Base-by-base conservation (phyloP, 2,888 invertebrate genomes). In the Venusia cambrica region DNA sequence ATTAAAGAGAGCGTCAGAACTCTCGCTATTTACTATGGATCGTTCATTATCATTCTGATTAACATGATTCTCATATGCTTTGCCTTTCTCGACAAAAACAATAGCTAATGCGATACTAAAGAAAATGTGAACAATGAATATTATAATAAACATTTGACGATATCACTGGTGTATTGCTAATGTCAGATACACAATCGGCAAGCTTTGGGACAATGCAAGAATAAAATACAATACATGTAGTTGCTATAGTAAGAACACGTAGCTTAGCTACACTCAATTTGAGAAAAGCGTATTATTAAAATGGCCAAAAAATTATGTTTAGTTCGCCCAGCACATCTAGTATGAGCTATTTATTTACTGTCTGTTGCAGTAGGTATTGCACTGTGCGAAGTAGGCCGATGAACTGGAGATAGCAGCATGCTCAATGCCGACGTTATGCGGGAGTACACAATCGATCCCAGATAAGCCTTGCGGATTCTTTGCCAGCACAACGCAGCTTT, bases 371-470 rank as follows among this genome's bases (percentile, higher is more conserved):
- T 46, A 32, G 29, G 28, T 36, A 45, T 60, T 60, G 59, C 58
- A 60, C 54, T 56, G 57, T 47, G 44, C 43, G 30, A 56, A 64
- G 48, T 56, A 42, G 57, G 54, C 47, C 57, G 54, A 62, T 55
- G 59, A 56, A 60, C 57, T 46, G 45, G 21, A 49, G 63, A 67
- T 54, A 62, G 55, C 45, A 27, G 34, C 20, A 26, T 28, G 41
- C 50, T 48, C 51, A 55, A 54, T 48, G 54, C 45, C 38, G 43
- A 22, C 55, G 43, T 45, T 51, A 48, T 57, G 51, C 52, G 51
- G 35, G 49, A 49, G 45, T 45, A 45, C 51, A 51, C 52, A 52
- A 61, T 57, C 55, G 56, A 60, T 62, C 51, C 45, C 29, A 49
- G 57, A 54, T 54, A 66, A 53, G 44, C 44, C 20, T 27, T 36